phyloP scores from a whole-genome alignment of 2,113 vertebrate species.

The Hippocampus mohnikei region DNA sequence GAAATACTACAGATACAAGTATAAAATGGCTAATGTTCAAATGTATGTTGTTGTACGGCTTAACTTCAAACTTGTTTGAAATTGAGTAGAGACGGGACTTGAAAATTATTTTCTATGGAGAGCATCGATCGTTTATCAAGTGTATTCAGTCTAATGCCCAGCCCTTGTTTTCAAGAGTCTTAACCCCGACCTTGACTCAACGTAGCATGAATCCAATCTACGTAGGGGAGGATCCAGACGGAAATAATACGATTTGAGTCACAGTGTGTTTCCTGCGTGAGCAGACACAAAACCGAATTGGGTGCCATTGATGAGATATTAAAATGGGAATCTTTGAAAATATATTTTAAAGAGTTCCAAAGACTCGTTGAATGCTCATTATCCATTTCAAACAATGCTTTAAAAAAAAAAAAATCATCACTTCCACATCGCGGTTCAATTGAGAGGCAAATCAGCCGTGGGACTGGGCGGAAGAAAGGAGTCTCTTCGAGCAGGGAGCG shows the following conservation, averaged over 20 bases:
- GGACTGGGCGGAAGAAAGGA: conserved; percentile 51
- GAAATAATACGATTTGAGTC: conserved; percentile 6
- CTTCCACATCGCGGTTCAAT: conserved; percentile 29
- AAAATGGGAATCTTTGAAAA: conserved; percentile 8
- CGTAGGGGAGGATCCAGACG: background rate
- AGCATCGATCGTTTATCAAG: background rate
- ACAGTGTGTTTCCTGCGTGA: background rate
- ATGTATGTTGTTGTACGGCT: too few species aligned
- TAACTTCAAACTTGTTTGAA: background rate
- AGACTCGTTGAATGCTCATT: conserved; percentile 21
- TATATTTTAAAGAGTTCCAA: conserved; percentile 19
- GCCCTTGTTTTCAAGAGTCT: background rate
- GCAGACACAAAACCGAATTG: conserved; percentile 2
- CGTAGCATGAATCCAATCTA: background rate
- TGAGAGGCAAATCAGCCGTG: conserved; percentile 45
- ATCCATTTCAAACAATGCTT: conserved; percentile 17
- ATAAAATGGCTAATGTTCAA: too few species aligned
- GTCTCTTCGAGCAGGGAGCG: conserved; percentile 39
- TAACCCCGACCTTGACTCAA: background rate
- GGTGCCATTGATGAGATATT: conserved; percentile 7
- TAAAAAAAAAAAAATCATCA: conserved; percentile 26
- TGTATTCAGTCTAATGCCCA: background rate
- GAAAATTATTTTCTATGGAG: background rate
- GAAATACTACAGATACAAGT: too few species aligned
- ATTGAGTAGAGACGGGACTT: background rate